phyloP scores from a whole-genome alignment of 2,797 vertebrate species.

The Calcarius lapponicus region DNA sequence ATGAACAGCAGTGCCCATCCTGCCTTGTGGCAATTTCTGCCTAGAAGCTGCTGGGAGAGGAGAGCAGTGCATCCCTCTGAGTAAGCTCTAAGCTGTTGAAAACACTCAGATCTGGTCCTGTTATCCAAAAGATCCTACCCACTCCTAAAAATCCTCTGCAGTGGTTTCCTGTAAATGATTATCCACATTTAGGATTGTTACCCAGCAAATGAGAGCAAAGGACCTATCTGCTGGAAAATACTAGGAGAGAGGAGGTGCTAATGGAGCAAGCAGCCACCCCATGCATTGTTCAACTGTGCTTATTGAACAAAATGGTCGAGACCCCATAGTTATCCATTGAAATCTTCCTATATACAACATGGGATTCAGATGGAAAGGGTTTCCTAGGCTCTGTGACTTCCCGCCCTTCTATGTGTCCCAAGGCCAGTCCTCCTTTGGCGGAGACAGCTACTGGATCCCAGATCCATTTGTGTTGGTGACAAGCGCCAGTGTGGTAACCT shows the following conservation, averaged over 20 bases:
- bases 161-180: background rate
- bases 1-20: background rate
- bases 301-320: background rate
- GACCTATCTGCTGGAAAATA: background rate
- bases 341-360: background rate
- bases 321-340: background rate
- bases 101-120: background rate
- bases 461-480: background rate
- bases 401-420: fast-evolving
- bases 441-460: background rate
- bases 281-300: background rate
- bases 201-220: background rate
- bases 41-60: background rate
- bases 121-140: background rate
- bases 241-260: background rate
- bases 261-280: background rate
- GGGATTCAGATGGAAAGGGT: background rate
- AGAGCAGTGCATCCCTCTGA: background rate
- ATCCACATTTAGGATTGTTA: background rate
- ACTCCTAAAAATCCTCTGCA: background rate
- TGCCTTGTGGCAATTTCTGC: background rate
- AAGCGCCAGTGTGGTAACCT: background rate
- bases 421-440: background rate
- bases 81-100: background rate
- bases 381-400: background rate